Percentiles rank a stretch among this genome's conserved stretches.
Evolutionary conservation across 2,113 vertebrate genomes (phyloP).

Genomic region (Albula goreensis): DNA sequence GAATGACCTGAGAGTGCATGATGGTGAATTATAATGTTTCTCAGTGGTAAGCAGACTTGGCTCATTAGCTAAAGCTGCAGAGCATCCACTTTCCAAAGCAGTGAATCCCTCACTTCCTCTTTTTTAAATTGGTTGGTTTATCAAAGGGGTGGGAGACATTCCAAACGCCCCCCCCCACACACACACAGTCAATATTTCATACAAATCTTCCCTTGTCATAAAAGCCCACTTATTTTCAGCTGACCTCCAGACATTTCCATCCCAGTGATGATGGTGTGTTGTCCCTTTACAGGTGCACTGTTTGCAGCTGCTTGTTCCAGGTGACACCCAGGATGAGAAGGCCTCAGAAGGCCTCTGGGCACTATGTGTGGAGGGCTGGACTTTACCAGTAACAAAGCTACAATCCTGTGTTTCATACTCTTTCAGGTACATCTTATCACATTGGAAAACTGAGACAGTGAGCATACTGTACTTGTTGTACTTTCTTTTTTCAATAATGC

Average conservation of each 20-base stretch:
- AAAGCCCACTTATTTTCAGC: not conserved
- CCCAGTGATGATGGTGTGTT: not conserved
- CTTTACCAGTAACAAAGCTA: slow-evolving; percentile 46
- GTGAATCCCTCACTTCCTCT: not conserved
- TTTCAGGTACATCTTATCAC: slow-evolving; percentile 61
- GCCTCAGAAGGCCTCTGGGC: slow-evolving; percentile 51
- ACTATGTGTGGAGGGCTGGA: slow-evolving; percentile 68
- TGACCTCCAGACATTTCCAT: not conserved
- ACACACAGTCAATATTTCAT: not conserved
- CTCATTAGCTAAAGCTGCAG: not conserved
- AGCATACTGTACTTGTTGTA: no score
- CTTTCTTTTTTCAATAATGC: not conserved
- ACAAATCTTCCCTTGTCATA: not conserved
- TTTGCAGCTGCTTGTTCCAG: slow-evolving; percentile 55
- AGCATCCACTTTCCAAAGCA: not conserved
- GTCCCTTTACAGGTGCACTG: slow-evolving; percentile 59
- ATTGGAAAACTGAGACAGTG: not conserved
- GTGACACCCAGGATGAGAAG: slow-evolving; percentile 41
- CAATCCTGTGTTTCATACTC: slow-evolving; percentile 68
- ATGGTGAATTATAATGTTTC: not conserved
- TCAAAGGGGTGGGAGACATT: not conserved
- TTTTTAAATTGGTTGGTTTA: not conserved
- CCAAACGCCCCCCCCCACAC: not conserved
- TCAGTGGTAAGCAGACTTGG: not conserved
- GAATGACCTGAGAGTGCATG: not conserved